Percentiles rank a stretch among this genome's conserved stretches.
phyloP scores from a whole-genome alignment of 1,140 invertebrate species.

The Drosophila sturtevanti region DNA sequence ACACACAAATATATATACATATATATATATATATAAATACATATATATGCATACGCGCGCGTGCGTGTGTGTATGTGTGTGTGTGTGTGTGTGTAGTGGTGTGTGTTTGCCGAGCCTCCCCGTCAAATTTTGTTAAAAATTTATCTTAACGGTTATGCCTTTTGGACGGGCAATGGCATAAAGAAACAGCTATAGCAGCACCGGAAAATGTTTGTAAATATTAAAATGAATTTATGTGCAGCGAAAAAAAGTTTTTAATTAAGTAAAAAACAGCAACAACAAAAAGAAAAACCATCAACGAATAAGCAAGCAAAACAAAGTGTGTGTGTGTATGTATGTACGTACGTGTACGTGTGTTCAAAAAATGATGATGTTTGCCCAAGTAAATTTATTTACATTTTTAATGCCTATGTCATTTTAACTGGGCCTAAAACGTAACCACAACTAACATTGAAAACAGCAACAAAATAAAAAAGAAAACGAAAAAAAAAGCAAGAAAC shows the following conservation, averaged over 20 bases:
- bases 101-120: conserved; percentile 50
- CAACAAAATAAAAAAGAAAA: conserved; percentile 1
- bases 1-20: background rate
- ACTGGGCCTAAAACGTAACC: conserved; percentile 24
- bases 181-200: conserved; percentile 27
- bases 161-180: conserved; percentile 36
- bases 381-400: conserved; percentile 66
- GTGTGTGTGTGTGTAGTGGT: background rate
- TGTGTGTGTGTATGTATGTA: conserved; percentile 9
- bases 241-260: conserved; percentile 75
- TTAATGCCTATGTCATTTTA: conserved; percentile 41
- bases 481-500: conserved; percentile 10
- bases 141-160: conserved; percentile 77
- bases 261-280: conserved; percentile 67
- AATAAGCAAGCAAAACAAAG: conserved; percentile 47
- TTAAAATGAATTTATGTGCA: conserved; percentile 80
- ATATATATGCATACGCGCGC: conserved; percentile 7
- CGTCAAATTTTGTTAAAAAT: conserved; percentile 76
- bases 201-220: conserved; percentile 74
- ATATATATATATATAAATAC: conserved; percentile 3
- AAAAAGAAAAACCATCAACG: conserved; percentile 24
- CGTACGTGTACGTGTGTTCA: conserved; percentile 38
- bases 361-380: conserved; percentile 60
- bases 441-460: conserved; percentile 15
- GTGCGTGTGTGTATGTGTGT: background rate